phyloP scores from a whole-genome alignment of 2,888 invertebrate genomes.

The Eupithecia tripunctaria region DNA sequence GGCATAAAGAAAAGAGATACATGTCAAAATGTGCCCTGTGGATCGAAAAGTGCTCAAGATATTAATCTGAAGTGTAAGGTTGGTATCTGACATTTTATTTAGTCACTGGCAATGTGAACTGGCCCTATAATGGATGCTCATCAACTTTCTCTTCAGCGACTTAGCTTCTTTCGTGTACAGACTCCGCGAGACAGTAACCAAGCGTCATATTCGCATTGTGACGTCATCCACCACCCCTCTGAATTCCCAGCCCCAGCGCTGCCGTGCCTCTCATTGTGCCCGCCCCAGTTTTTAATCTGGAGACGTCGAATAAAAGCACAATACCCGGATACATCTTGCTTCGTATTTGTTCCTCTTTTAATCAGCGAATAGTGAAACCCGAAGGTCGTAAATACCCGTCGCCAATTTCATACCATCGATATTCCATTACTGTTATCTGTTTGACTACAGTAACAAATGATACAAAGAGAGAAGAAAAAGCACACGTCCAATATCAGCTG shows the following conservation, averaged over 20 bases:
- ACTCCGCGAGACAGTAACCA: conserved; percentile 53
- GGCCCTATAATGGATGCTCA: conserved; percentile 2
- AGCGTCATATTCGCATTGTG: conserved; percentile 69
- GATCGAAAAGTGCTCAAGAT: background rate
- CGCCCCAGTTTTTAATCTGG: conserved; percentile 80
- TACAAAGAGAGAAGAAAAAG: conserved; percentile 57
- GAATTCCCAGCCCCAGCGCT: conserved; percentile 59
- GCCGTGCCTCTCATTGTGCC: conserved; percentile 69
- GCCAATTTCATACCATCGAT: conserved; percentile 37
- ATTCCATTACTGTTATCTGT: conserved; percentile 43
- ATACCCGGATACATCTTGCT: conserved; percentile 72
- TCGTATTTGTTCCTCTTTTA: conserved; percentile 70
- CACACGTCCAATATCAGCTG: conserved; percentile 61
- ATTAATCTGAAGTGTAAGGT: background rate
- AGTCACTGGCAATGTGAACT: background rate
- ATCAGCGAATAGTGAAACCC: conserved; percentile 62
- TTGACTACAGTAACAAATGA: conserved; percentile 53
- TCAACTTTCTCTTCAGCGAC: conserved; percentile 9
- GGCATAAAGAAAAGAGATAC: background rate
- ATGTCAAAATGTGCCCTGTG: background rate
- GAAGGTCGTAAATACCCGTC: conserved; percentile 46
- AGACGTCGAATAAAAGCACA: conserved; percentile 79
- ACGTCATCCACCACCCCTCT: conserved; percentile 62
- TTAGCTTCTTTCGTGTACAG: conserved; percentile 11
- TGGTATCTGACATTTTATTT: background rate